Evolutionary conservation across 2,888 invertebrate genomes (phyloP), one percentile per base, ranked within the genome.

Genomic region (Drosophila robusta): DNA sequence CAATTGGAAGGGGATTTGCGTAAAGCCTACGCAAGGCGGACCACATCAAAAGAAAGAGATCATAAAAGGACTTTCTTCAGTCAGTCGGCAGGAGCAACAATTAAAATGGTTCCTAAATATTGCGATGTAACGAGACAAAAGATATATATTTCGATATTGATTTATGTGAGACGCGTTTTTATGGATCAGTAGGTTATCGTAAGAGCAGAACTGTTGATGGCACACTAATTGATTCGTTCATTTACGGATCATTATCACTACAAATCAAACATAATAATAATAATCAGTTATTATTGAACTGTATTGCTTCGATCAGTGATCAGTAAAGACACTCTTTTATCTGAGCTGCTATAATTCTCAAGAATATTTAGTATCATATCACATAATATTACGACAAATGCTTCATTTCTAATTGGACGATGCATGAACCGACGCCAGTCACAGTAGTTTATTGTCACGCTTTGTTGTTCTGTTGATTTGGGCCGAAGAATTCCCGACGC

Each of bases 51-150:
- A 42, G 45, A 39, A 42, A 38, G 49, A 18, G 50, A 62, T 57
- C 61, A 61, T 75, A 68, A 82, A 81, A 82, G 83, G 77, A 82
- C 47, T 42, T 61, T 54, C 46, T 14, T 52, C 58, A 22, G 9
- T 18, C 9, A 9, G 22, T 12, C 36, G 18, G 32, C 45, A 47
- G 54, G 54, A 41, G 45, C 29, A 38, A 9, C 22, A 47, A 18
- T 57, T 42, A 12, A 66, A 64, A 46, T 24, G 47, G 51, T 50
- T 50, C 26, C 39, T 47, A 45, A 64, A 50, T 11, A 6, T 2
- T 38, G 8, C n/a, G 26, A 47, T 44, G 12, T 45, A 65, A 61
- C 45, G 39, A 62, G 50, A 44, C 60, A 78, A 38, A n/a, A 62
- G 34, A 61, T 51, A 24, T 41, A 12, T 2, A 47, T 44, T 55